Base-by-base conservation (phyloP, 1,140 invertebrate genomes). In the Tetraneura akinire region DNA sequence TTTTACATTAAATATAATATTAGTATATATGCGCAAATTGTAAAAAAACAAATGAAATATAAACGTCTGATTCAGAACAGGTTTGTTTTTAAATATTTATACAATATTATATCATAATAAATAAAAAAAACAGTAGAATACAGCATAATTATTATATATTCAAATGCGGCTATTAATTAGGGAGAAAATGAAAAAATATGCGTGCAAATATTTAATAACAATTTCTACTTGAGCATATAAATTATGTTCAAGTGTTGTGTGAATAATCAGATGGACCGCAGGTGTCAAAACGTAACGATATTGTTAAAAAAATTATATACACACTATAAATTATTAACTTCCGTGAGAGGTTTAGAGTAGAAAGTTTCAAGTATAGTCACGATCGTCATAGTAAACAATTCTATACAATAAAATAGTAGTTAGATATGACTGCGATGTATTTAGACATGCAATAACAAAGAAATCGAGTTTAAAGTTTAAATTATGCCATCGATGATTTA, bases 281-380 rank as follows among this genome's bases (percentile, higher is more conserved):
- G 49, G 26, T 55, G 71, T 74, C 51, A 74, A 55, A 55, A 74
- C 71, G 71, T 57, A 74, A 74, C 71, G 9, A 74, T 73, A 73
- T 32, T 73, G 29, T 53, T 51, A 45, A 45, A 68, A 68, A 68
- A 45, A 42, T n/a, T n/a, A n/a, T 18, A 64, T 6, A 32, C 29
- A 32, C 45, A 16, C 45, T 29, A 29, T n/a, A n/a, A n/a, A n/a
- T n/a, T n/a, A n/a, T 21, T n/a, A 29, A 78, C 53, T 78, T 78
- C 73, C 73, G 73, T 78, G 73, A 78, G 73, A 78, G 53, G 53
- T 45, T 29, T 45, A 5, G 68, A 78, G 73, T 78, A 78, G 73
- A 78, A 78, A 78, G 73, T 78, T 78, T 74, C 51, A 53, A 45
- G 53, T 26, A 57, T 53, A 37, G 55, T 78, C 73, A 60, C 73